phyloP scores from a whole-genome alignment of 2,113 vertebrate species.

The Camelus bactrianus region DNA sequence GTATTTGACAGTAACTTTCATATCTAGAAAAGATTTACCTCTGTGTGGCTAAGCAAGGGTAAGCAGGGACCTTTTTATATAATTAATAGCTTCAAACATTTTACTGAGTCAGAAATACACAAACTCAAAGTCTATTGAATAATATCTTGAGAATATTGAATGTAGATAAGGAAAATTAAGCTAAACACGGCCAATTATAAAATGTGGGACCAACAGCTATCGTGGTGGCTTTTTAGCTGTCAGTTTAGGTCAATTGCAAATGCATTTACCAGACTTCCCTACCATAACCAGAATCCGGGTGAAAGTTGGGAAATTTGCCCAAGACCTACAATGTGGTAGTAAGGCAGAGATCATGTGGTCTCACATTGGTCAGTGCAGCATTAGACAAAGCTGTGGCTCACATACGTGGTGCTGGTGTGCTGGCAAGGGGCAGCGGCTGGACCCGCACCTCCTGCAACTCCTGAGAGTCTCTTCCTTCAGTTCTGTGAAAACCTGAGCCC shows the following conservation, averaged over 20 bases:
- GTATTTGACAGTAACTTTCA: background rate
- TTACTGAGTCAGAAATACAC: background rate
- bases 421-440: background rate
- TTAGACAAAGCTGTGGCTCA: background rate
- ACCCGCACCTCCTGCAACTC: background rate
- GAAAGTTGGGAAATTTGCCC: background rate
- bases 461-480: background rate
- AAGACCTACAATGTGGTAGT: background rate
- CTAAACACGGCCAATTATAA: background rate
- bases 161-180: background rate
- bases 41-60: background rate
- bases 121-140: background rate
- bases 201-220: background rate
- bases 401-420: too few relatives aligned
- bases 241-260: background rate
- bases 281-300: background rate
- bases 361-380: background rate
- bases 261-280: background rate
- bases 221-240: background rate
- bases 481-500: background rate
- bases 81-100: background rate
- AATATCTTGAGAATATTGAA: background rate
- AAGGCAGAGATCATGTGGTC: background rate
- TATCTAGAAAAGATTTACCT: background rate
- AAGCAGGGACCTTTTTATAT: background rate